Evolutionary conservation across 2,113 vertebrate species (phyloP).

Genomic region (Podiceps cristatus): DNA sequence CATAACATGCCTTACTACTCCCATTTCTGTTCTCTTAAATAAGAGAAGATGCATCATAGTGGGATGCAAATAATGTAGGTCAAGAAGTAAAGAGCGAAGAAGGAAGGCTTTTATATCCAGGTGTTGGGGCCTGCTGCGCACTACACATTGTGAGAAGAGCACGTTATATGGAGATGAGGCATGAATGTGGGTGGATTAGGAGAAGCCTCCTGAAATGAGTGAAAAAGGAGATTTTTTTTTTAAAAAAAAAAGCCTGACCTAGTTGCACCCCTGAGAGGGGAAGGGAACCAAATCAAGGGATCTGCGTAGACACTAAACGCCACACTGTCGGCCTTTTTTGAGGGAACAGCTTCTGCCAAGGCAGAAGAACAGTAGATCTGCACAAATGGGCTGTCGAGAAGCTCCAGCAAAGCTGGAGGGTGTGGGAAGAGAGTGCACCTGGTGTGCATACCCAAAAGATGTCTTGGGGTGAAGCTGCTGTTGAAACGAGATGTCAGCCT

Average conservation of each 20-base stretch:
- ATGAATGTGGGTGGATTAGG: not conserved
- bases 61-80: not conserved
- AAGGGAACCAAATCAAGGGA: not conserved
- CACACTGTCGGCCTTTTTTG: not conserved
- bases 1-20: slow-evolving; percentile 58
- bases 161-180: not conserved
- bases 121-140: not conserved
- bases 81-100: not conserved
- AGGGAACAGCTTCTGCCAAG: not conserved
- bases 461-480: not conserved
- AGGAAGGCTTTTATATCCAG: not conserved
- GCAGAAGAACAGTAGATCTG: not conserved
- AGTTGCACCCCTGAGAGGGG: not conserved
- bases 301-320: not conserved
- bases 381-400: not conserved
- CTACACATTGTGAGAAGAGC: not conserved
- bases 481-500: not conserved
- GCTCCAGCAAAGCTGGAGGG: not conserved
- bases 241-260: not conserved
- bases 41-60: slow-evolving; percentile 36
- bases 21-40: slow-evolving; percentile 54
- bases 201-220: not conserved
- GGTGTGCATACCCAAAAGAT: not conserved
- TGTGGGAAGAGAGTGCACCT: not conserved
- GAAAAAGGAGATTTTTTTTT: not conserved